These are phyloP conservation scores for Eilema sororculum DNA, from an alignment of 2,888 invertebrate species.

Conservation along the genomic window DNA sequence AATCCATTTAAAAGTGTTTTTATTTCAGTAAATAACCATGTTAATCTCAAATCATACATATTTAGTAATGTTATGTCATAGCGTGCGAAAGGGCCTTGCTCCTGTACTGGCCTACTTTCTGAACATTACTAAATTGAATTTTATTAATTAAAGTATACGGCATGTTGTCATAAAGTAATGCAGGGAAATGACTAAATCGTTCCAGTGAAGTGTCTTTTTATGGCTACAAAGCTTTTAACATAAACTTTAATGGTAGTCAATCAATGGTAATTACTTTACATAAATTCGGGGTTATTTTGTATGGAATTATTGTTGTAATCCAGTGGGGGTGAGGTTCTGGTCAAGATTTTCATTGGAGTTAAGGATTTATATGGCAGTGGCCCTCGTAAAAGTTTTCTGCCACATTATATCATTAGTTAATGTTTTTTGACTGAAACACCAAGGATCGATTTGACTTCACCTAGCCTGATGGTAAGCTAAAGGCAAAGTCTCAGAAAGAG, in stretches of 20 bases:
- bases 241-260: slow-evolving; percentile 10
- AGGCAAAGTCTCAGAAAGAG: too few relatives aligned
- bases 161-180: slow-evolving; percentile 1
- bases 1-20: too few relatives aligned
- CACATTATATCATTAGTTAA: too few relatives aligned
- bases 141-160: background rate
- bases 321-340: background rate
- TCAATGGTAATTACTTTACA: slow-evolving; percentile 9
- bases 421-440: too few relatives aligned
- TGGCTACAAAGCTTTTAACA: slow-evolving; percentile 12
- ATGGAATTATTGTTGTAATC: background rate
- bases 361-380: too few relatives aligned
- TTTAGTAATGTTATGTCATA: background rate
- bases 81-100: background rate
- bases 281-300: background rate
- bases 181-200: slow-evolving; percentile 6
- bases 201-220: slow-evolving; percentile 1
- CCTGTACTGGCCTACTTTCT: background rate
- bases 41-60: background rate
- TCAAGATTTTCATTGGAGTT: too few relatives aligned
- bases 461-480: too few relatives aligned
- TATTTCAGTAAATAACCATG: too few relatives aligned
- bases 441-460: too few relatives aligned
- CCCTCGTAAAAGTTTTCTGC: too few relatives aligned
- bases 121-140: background rate